Percentiles rank a stretch among this genome's conserved stretches.
Conservation (phyloP, 2,888 invertebrate genomes). For the Eupeodes latifasciatus region DNA sequence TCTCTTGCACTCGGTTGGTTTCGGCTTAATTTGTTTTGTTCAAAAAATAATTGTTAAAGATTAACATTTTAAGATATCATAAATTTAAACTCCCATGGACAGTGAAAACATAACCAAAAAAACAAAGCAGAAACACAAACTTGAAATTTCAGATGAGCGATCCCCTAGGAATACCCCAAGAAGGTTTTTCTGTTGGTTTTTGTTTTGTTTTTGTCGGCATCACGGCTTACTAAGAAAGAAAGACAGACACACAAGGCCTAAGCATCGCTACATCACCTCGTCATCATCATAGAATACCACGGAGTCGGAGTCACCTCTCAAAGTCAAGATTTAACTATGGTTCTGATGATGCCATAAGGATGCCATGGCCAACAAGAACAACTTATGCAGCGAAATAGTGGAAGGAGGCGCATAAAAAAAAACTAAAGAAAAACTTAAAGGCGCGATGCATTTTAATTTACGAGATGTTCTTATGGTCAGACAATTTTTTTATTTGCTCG, state of each 20-base stretch:
- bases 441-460: constrained; percentile 76
- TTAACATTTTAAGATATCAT: constrained; percentile 76
- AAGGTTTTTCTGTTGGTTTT: constrained; percentile 19
- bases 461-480: constrained; percentile 68
- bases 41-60: constrained; percentile 76
- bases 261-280: constrained; percentile 65
- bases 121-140: not conserved
- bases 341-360: constrained; percentile 42
- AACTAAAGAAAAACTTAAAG: constrained; percentile 41
- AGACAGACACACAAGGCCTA: constrained; percentile 43
- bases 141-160: not conserved
- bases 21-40: constrained; percentile 76
- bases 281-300: constrained; percentile 64
- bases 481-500: constrained; percentile 29
- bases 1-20: constrained; percentile 36
- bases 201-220: constrained; percentile 33
- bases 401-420: constrained; percentile 13
- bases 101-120: not conserved
- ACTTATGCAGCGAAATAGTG: constrained; percentile 12
- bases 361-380: constrained; percentile 48
- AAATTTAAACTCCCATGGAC: constrained; percentile 58
- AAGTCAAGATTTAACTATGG: constrained; percentile 46
- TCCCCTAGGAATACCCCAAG: constrained; percentile 56
- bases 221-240: constrained; percentile 24
- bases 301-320: constrained; percentile 67